Percentiles rank a stretch among this genome's conserved stretches.
Evolutionary conservation across 2,888 invertebrate species (phyloP).

Genomic region (Lordiphosa fenestrarum): DNA sequence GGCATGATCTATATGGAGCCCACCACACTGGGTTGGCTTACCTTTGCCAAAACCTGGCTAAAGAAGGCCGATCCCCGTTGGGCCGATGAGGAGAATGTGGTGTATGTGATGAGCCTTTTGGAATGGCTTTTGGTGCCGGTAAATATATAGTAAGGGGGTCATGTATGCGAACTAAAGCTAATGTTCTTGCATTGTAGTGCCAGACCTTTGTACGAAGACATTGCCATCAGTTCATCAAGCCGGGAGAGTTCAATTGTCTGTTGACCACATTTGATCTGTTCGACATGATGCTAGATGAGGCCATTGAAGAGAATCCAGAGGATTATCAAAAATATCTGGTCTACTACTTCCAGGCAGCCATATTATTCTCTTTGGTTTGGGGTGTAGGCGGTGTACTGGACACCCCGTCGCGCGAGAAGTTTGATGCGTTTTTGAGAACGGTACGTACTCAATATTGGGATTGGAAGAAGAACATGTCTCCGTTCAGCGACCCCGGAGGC

Average conservation of each 20-base stretch:
- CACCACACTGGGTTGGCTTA: constrained; percentile 89
- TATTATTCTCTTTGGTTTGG: constrained; percentile 90
- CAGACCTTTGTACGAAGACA: constrained; percentile 86
- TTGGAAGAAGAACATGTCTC: no score
- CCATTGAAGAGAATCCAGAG: constrained; percentile 84
- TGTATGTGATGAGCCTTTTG: constrained; percentile 84
- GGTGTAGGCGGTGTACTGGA: constrained; percentile 91
- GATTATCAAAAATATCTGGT: constrained; percentile 86
- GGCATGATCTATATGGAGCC: constrained; percentile 97
- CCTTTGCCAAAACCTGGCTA: constrained; percentile 91
- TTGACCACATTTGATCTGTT: constrained; percentile 87
- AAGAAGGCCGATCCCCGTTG: constrained; percentile 84
- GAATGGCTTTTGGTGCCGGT: constrained; percentile 91
- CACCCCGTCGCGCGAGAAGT: constrained; percentile 85
- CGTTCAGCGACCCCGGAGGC: no score
- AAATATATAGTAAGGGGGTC: constrained; percentile 8
- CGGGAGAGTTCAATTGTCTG: constrained; percentile 87
- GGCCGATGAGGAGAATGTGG: constrained; percentile 83
- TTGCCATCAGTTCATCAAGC: constrained; percentile 84
- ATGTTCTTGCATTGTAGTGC: constrained; percentile 41
- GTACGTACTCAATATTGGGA: constrained; percentile 38
- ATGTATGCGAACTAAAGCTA: neutral
- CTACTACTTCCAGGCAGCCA: constrained; percentile 88
- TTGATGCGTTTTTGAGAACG: constrained; percentile 84
- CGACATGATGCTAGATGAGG: constrained; percentile 89